Evolutionary conservation across 2,797 vertebrate genomes (phyloP).

Genomic region (Corythornis leucogaster): DNA sequence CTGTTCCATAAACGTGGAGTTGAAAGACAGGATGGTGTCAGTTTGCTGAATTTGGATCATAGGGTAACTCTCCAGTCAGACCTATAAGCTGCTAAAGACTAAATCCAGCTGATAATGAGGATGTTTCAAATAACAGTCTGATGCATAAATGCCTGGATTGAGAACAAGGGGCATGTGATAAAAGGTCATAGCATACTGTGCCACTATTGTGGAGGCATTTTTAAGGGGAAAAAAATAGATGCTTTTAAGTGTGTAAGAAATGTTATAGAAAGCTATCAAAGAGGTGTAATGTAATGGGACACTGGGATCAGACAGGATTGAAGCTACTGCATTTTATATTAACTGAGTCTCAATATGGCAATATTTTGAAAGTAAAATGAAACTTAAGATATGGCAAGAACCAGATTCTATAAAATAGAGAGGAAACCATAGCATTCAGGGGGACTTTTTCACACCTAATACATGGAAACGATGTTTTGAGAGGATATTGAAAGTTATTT

Average conservation of each 20-base stretch:
- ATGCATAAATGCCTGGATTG: background rate
- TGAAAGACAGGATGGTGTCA: background rate
- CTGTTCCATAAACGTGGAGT: background rate
- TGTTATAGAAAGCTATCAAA: background rate
- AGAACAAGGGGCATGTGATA: background rate
- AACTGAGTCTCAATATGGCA: background rate
- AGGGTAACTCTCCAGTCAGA: background rate
- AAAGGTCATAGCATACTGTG: background rate
- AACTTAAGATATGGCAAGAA: background rate
- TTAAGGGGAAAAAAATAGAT: rapidly evolving
- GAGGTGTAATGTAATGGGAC: background rate
- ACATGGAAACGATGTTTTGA: background rate
- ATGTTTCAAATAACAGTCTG: background rate
- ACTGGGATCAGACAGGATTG: background rate
- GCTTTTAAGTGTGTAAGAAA: background rate
- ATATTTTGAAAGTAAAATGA: constrained; percentile 17
- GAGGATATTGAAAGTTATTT: background rate
- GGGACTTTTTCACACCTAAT: background rate
- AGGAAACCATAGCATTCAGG: background rate
- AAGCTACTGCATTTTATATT: background rate
- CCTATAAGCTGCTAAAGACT: background rate
- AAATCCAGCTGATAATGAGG: background rate
- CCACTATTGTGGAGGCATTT: background rate
- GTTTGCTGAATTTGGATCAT: background rate
- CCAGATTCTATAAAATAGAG: background rate